phyloP scores from a whole-genome alignment of 2,888 invertebrate genomes.

The Agrochola lota region DNA sequence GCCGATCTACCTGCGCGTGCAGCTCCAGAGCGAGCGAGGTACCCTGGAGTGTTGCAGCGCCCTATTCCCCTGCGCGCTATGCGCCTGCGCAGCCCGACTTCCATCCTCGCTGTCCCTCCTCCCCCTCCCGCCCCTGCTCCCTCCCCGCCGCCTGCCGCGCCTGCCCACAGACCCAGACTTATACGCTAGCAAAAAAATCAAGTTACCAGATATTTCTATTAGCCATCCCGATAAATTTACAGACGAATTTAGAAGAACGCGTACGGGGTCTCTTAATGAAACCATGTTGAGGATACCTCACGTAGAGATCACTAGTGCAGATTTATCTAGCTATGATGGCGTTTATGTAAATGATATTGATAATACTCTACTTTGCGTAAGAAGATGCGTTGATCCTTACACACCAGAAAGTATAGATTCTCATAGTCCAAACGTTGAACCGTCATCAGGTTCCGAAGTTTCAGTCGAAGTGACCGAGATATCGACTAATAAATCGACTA shows the following conservation, averaged over 20 bases:
- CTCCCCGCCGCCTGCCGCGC: conserved; percentile 62
- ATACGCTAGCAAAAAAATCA: conserved; percentile 68
- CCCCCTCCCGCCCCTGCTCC: too few species aligned
- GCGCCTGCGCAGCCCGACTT: conserved; percentile 72
- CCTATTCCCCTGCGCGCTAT: conserved; percentile 81
- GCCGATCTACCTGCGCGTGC: conserved; percentile 95
- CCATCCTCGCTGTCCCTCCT: conserved; percentile 63
- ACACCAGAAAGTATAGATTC: conserved; percentile 96
- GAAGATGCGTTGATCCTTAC: conserved; percentile 92
- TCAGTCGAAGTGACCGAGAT: conserved; percentile 77
- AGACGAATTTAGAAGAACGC: conserved; percentile 74
- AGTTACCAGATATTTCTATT: conserved; percentile 55
- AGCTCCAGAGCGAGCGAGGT: conserved; percentile 94
- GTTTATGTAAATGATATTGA: conserved; percentile 90
- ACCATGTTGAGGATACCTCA: conserved; percentile 81
- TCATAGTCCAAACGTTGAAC: conserved; percentile 92
- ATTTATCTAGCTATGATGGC: conserved; percentile 81
- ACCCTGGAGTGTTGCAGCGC: conserved; percentile 92
- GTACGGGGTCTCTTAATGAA: conserved; percentile 84
- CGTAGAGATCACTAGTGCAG: conserved; percentile 89
- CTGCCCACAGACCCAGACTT: conserved; percentile 81
- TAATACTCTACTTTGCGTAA: conserved; percentile 83
- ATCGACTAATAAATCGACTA: conserved; percentile 69
- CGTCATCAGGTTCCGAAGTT: conserved; percentile 77
- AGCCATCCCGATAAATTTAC: conserved; percentile 69